A percentile compares a stretch with the other conserved stretches of the same genome.
phyloP scores from a whole-genome alignment of 2,888 invertebrate genomes.

The Nomada fabriciana region DNA sequence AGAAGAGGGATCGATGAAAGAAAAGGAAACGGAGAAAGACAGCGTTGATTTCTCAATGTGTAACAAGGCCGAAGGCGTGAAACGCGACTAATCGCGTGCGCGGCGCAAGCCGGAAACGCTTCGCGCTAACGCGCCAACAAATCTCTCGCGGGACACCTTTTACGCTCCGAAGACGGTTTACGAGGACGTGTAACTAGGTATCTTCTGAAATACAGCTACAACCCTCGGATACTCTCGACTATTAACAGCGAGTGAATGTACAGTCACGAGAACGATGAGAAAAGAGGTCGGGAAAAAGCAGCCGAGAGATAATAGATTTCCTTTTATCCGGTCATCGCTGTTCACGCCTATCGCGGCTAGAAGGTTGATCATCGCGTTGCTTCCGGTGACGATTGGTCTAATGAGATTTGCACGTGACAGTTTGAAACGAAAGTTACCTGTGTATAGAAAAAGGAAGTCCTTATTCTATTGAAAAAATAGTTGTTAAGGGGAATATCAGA shows the following conservation, averaged over 20 bases:
- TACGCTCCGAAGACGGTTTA: constrained; percentile 54
- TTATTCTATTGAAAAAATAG: no score
- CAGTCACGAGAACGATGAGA: background rate
- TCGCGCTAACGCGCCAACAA: constrained; percentile 63
- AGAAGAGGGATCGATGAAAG: background rate
- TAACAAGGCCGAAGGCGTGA: constrained; percentile 60
- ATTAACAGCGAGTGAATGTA: constrained; percentile 19
- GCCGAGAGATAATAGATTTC: constrained; percentile 38
- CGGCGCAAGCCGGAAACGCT: constrained; percentile 61
- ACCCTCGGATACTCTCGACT: constrained; percentile 27
- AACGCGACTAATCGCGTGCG: constrained; percentile 47
- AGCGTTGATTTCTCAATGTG: constrained; percentile 46
- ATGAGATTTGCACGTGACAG: constrained; percentile 13
- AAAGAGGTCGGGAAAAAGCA: constrained; percentile 26
- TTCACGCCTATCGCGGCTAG: constrained; percentile 29
- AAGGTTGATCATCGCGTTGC: constrained; percentile 19
- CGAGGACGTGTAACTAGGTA: constrained; percentile 58
- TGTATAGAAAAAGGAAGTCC: no score
- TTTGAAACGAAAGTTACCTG: background rate
- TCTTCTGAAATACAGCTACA: constrained; percentile 51
- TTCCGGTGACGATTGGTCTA: background rate
- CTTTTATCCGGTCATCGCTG: constrained; percentile 13
- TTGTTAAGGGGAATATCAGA: no score
- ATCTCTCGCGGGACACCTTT: constrained; percentile 63
- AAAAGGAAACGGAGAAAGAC: constrained; percentile 12